Evolutionary conservation across 2,888 invertebrate species (phyloP).

Genomic region (Siphlonurus alternatus): DNA sequence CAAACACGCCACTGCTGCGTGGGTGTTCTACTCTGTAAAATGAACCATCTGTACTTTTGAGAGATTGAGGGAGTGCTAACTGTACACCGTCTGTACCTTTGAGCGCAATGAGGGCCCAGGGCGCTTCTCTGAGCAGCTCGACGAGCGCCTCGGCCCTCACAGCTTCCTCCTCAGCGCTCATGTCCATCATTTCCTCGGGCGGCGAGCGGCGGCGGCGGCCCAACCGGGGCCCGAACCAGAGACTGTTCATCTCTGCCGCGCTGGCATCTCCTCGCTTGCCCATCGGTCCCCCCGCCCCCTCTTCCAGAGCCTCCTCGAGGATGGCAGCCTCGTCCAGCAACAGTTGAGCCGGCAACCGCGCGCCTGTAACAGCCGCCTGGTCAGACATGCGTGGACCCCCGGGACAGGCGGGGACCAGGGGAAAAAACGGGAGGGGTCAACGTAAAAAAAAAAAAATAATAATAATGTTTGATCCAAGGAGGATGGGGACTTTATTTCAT

Average conservation of each 20-base stretch:
- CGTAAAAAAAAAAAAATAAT: too few relatives aligned
- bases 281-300: neutral
- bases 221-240: constrained; percentile 18
- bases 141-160: neutral
- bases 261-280: neutral
- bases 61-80: too few relatives aligned
- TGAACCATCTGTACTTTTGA: too few relatives aligned
- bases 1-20: too few relatives aligned
- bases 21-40: too few relatives aligned
- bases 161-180: neutral
- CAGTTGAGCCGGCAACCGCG: neutral
- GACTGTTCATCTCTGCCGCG: constrained; percentile 5
- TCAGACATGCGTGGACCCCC: too few relatives aligned
- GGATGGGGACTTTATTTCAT: too few relatives aligned
- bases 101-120: constrained; percentile 3
- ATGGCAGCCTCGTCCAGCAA: neutral
- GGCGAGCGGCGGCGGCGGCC: constrained; percentile 10
- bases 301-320: neutral
- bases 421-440: too few relatives aligned
- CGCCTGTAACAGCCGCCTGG: too few relatives aligned
- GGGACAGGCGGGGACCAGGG: too few relatives aligned
- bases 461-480: too few relatives aligned
- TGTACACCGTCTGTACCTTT: too few relatives aligned
- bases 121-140: constrained; percentile 1
- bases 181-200: neutral